phyloP scores from a whole-genome alignment of 2,113 vertebrate species.

The Saimiri boliviensis region DNA sequence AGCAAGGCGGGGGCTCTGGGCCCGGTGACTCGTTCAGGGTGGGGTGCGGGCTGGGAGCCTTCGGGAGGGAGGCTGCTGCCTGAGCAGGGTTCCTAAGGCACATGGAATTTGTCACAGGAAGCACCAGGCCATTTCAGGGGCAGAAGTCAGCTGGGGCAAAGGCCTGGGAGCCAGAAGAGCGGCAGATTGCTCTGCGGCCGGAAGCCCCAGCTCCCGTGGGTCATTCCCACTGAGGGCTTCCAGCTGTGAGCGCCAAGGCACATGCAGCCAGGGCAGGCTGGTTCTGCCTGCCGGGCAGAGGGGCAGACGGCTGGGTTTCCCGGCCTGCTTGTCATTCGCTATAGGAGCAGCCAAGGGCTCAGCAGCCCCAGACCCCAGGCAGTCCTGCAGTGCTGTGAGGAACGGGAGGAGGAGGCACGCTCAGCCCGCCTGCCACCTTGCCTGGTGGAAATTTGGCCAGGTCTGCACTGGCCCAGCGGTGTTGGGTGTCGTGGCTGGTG shows the following conservation, averaged over 20 bases:
- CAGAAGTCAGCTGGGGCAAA: neutral
- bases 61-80: neutral
- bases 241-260: neutral
- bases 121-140: rapidly evolving
- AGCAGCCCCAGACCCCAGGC: neutral
- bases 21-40: neutral
- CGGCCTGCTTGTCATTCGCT: neutral
- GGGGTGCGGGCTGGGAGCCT: too few species aligned
- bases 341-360: neutral
- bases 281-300: neutral
- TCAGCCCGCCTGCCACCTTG: rapidly evolving
- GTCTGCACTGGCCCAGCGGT: neutral
- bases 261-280: neutral
- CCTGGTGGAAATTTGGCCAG: neutral
- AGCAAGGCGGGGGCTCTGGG: neutral
- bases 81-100: neutral
- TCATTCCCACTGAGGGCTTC: neutral
- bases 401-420: neutral
- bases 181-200: rapidly evolving
- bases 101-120: neutral
- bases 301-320: neutral
- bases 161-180: neutral
- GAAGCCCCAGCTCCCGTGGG: neutral
- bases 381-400: neutral
- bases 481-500: rapidly evolving